Percentiles rank a stretch among this genome's conserved stretches.
phyloP scores from a whole-genome alignment of 1,140 invertebrate genomes.

The Ceratosolen solmsi region DNA sequence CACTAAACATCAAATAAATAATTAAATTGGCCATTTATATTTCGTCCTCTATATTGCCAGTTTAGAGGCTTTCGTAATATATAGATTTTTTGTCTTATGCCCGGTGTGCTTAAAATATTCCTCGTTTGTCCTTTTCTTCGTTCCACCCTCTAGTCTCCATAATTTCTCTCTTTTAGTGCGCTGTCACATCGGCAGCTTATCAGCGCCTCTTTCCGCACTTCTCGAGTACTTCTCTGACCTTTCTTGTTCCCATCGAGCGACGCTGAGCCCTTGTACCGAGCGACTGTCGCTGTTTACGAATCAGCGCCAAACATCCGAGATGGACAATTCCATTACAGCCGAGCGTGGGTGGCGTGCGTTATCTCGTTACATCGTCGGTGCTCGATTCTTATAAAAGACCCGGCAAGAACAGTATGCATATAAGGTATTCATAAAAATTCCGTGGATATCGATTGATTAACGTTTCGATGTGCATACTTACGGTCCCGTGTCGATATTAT shows the following conservation, averaged over 20 bases:
- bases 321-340: conserved; percentile 31
- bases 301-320: background rate
- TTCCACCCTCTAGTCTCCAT: background rate
- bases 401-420: background rate
- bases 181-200: conserved; percentile 15
- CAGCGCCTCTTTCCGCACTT: background rate
- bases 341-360: conserved; percentile 26
- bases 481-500: background rate
- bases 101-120: background rate
- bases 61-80: no score
- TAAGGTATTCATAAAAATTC: background rate
- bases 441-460: background rate
- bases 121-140: background rate
- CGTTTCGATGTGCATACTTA: background rate
- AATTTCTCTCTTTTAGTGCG: background rate
- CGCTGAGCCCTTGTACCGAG: background rate
- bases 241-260: background rate
- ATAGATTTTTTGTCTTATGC: background rate
- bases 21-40: conserved; percentile 4
- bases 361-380: conserved; percentile 23
- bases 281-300: background rate
- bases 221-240: background rate
- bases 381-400: conserved; percentile 18
- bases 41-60: background rate
- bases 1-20: conserved; percentile 4